phyloP scores from a whole-genome alignment of 2,113 vertebrate genomes.

The Ascaphus truei region DNA sequence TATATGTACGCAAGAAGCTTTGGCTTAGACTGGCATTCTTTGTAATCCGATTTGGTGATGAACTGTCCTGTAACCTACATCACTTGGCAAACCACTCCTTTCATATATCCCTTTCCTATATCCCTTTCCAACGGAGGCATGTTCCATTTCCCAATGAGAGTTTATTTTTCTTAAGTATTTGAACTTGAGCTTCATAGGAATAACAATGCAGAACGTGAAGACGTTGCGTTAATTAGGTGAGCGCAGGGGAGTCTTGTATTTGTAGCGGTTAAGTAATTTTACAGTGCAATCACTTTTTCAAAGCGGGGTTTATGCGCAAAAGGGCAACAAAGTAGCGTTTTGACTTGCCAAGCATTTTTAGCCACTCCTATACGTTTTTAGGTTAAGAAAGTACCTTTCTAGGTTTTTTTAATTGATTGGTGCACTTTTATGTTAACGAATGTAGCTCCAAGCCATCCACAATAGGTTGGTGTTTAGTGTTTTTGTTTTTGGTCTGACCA shows the following conservation, averaged over 20 bases:
- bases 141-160: conserved; percentile 9
- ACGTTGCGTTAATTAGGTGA: conserved; percentile 78
- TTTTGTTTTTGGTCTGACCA: no score
- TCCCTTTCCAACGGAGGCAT: neutral
- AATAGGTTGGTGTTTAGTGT: no score
- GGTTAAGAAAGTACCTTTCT: no score
- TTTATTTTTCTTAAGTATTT: conserved; percentile 53
- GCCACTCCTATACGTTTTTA: conserved; percentile 89
- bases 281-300: conserved; percentile 80
- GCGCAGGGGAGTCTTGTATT: conserved; percentile 68
- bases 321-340: conserved; percentile 79
- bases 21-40: neutral
- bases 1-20: neutral
- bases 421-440: no score
- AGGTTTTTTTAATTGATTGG: no score
- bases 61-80: conserved; percentile 10
- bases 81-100: neutral
- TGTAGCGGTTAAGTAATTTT: conserved; percentile 80
- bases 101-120: no score
- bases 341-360: conserved; percentile 89
- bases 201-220: conserved; percentile 77
- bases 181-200: conserved; percentile 72
- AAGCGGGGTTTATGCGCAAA: conserved; percentile 84
- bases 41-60: neutral
- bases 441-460: no score